These are phyloP conservation scores for Rhea pennata DNA, from an alignment of 2,113 vertebrate genomes.

Conservation along the genomic window DNA sequence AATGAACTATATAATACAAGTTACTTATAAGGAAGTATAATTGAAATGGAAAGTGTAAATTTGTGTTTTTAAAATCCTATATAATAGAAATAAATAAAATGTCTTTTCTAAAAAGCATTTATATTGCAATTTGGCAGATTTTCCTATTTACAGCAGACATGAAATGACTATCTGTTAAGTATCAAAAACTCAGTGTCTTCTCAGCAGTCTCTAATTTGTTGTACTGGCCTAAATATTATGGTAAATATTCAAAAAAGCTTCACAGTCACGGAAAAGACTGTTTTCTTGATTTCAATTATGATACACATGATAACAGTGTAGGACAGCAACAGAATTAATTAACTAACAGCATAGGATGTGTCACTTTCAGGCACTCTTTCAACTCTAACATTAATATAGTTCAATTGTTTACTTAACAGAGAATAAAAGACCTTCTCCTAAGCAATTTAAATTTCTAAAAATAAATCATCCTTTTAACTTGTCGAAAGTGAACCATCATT, in stretches of 20 bases:
- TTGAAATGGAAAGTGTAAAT: not conserved
- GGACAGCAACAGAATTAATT: slow-evolving; percentile 1
- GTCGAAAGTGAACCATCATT: not conserved
- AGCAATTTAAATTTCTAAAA: slow-evolving; percentile 27
- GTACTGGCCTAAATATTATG: not conserved
- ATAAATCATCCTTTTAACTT: not conserved
- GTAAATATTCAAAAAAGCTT: not conserved
- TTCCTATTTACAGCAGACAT: not conserved
- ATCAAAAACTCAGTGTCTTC: not conserved
- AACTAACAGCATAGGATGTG: not conserved
- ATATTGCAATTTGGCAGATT: not conserved
- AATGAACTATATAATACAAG: slow-evolving; percentile 27
- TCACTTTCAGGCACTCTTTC: slow-evolving; percentile 27
- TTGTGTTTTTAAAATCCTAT: slow-evolving; percentile 28
- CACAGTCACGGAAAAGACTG: not conserved
- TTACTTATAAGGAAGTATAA: slow-evolving; percentile 10
- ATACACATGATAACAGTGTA: not conserved
- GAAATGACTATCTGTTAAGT: not conserved
- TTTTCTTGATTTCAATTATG: not conserved
- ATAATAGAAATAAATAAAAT: slow-evolving; percentile 49
- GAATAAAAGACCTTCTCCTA: not conserved
- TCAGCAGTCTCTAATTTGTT: not conserved
- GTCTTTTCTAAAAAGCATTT: not conserved
- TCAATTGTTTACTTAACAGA: not conserved
- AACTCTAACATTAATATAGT: not conserved